These are phyloP conservation scores for Verasper variegatus DNA, from an alignment of 2,113 vertebrate species.

Conservation along the genomic window DNA sequence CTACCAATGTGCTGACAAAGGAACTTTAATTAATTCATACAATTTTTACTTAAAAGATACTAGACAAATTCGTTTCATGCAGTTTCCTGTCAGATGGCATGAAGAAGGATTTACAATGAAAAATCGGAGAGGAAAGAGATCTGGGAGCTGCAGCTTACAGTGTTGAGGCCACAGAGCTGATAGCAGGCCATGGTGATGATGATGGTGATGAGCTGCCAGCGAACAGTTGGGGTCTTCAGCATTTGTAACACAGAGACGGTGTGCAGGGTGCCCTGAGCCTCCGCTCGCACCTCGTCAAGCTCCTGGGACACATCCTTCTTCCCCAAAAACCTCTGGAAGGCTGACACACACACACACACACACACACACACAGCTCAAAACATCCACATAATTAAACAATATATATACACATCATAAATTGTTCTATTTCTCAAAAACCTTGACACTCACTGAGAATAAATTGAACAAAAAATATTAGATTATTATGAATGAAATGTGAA, in stretches of 20 bases:
- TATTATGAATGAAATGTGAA: neutral
- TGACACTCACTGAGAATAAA: too few relatives aligned
- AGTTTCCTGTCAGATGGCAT: too few relatives aligned
- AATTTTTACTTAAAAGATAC: too few relatives aligned
- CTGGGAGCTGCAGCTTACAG: constrained; percentile 81
- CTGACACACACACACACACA: constrained; percentile 71
- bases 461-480: too few relatives aligned
- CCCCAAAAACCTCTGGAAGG: constrained; percentile 90
- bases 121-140: neutral
- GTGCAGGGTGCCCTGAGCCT: constrained; percentile 84
- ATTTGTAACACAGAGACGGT: constrained; percentile 83
- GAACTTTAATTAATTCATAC: too few relatives aligned
- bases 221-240: constrained; percentile 77
- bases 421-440: too few relatives aligned
- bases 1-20: too few relatives aligned
- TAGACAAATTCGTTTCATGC: too few relatives aligned
- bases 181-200: constrained; percentile 92
- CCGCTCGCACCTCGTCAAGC: constrained; percentile 87
- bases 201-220: constrained; percentile 90
- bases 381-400: too few relatives aligned
- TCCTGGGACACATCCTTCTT: constrained; percentile 88
- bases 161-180: constrained; percentile 96
- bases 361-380: too few relatives aligned
- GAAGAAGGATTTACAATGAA: too few relatives aligned
- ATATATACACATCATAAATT: too few relatives aligned